phyloP scores from a whole-genome alignment of 2,113 vertebrate genomes.

The Ciconia boyciana region DNA sequence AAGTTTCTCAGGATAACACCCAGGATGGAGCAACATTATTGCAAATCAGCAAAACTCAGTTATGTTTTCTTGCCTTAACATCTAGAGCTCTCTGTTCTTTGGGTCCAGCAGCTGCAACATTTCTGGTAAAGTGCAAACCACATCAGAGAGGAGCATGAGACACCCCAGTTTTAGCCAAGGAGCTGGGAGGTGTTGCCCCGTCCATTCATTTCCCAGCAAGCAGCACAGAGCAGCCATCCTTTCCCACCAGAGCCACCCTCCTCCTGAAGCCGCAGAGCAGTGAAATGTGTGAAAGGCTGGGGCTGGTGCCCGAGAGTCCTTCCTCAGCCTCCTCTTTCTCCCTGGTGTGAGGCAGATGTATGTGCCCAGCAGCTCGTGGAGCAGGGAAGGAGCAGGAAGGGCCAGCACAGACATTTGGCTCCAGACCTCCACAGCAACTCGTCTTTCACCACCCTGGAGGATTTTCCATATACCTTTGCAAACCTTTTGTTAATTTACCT shows the following conservation, averaged over 20 bases:
- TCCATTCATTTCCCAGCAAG: neutral
- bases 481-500: neutral
- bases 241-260: neutral
- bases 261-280: neutral
- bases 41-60: slow-evolving; percentile 9
- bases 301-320: neutral
- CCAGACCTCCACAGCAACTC: neutral
- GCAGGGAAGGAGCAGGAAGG: neutral
- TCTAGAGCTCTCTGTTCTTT: neutral
- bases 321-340: neutral
- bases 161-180: neutral
- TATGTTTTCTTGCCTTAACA: neutral
- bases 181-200: neutral
- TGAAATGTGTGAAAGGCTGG: neutral
- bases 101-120: neutral
- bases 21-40: slow-evolving; percentile 9
- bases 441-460: neutral
- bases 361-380: neutral
- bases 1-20: slow-evolving; percentile 55
- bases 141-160: slow-evolving; percentile 13
- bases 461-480: neutral
- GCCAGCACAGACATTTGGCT: neutral
- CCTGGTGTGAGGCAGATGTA: neutral
- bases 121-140: slow-evolving; percentile 39
- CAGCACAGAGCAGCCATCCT: neutral